Base-by-base conservation (phyloP, 2,797 vertebrate genomes). In the Sandelia bainsii region DNA sequence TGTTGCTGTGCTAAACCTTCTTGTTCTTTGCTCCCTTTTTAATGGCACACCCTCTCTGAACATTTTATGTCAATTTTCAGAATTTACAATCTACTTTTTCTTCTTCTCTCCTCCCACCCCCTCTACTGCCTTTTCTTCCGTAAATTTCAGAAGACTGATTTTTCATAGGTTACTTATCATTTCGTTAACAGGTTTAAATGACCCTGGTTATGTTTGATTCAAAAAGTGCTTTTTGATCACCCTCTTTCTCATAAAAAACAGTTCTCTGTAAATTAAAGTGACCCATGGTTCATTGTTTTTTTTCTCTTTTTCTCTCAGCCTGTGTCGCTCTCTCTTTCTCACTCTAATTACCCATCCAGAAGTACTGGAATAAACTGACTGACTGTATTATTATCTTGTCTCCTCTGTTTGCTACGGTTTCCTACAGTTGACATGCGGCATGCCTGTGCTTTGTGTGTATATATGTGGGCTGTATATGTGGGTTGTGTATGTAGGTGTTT, bases 321-420 rank as follows among this genome's bases (percentile, higher is more conserved):
- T 65, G n/a, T 54, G 23, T 72, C 46, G 51, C 62, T 56, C 57
- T 45, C 29, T 13, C 32, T 54, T 44, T 56, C 52, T 75, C 54
- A 29, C 75, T 70, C 57, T 81, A 77, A 88, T 85, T 84, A 80
- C 79, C 71, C 51, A 62, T 81, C 65, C 65, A 81, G 63, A 72
- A 54, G 25, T 57, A 54, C 76, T 72, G 73, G 66, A 76, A 85
- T 75, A 80, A 72, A 69, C 60, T 32, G 10, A 61, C 75, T 76
- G 69, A 75, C 75, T 76, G 71, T 78, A 60, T 85, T 69, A 85
- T 86, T 86, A 86, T 83, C 83, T 75, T 85, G 80, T 86, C 83
- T 80, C 34, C 68, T 85, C 68, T 63, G n/a, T 81, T 87, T 29
- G 54, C 72, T 70, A 25, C 4, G 12, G 81, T 80, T 73, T 75